Percentiles rank a stretch among this genome's conserved stretches.
phyloP scores from a whole-genome alignment of 2,888 invertebrate species.

The Ennomos erosarius region DNA sequence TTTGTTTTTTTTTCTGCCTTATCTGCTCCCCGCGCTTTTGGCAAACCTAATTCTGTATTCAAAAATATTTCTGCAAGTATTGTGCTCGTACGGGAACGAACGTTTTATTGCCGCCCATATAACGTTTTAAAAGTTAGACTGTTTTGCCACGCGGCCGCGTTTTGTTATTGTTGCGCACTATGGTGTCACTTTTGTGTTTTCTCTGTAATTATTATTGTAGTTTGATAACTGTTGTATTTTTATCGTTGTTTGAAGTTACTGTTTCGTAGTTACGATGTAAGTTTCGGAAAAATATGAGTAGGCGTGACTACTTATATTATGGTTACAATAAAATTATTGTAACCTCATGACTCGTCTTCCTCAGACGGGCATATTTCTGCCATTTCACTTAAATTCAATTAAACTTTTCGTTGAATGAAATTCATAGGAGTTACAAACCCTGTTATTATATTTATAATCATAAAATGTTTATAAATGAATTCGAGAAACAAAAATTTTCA shows the following conservation, averaged over 20 bases:
- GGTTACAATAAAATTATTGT: no score
- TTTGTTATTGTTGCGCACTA: conserved; percentile 54
- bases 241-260: conserved; percentile 49
- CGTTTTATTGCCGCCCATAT: conserved; percentile 83
- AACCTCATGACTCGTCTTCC: no score
- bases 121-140: conserved; percentile 84
- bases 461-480: no score
- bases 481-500: no score
- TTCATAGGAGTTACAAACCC: no score
- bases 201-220: conserved; percentile 75
- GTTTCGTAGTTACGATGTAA: conserved; percentile 32
- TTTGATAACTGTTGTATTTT: conserved; percentile 69
- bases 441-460: no score
- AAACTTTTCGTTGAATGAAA: no score
- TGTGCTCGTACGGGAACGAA: conserved; percentile 81
- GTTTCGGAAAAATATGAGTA: conserved; percentile 32
- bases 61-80: conserved; percentile 85
- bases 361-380: no score
- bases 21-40: conserved; percentile 84
- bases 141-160: conserved; percentile 70
- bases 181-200: conserved; percentile 64
- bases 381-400: no score
- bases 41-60: conserved; percentile 85
- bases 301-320: conserved; percentile 20
- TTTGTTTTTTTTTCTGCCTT: conserved; percentile 85